Conservation (phyloP, 2,888 invertebrate genomes). For the Poecilus cupreus region DNA sequence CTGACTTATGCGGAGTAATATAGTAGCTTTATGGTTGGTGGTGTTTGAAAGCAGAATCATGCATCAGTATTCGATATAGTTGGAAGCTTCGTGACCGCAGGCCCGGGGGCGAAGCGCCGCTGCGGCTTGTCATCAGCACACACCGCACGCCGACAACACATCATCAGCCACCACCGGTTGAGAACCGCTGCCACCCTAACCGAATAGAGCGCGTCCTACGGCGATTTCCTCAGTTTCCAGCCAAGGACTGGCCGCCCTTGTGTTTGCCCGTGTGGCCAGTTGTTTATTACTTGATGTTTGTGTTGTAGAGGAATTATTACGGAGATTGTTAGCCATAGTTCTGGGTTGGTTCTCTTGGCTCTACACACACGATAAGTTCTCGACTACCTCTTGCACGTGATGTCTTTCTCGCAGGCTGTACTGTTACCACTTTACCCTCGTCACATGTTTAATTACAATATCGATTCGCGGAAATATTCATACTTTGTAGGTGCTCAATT, state of each 20-base stretch:
- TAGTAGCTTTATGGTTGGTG: not conserved
- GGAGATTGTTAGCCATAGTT: constrained; percentile 28
- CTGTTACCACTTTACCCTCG: not conserved
- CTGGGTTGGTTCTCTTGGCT: not conserved
- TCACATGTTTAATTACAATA: not conserved
- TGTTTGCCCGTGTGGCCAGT: constrained; percentile 47
- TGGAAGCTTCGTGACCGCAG: constrained; percentile 5
- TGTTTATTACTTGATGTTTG: constrained; percentile 56
- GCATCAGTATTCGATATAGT: not conserved
- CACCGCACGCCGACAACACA: constrained; percentile 1
- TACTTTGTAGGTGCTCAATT: not conserved
- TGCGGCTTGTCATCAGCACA: constrained; percentile 29
- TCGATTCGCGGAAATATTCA: not conserved
- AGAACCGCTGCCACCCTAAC: not conserved
- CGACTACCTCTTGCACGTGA: not conserved
- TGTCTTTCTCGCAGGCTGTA: not conserved
- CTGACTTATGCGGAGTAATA: too few species aligned
- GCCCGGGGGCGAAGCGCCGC: not conserved
- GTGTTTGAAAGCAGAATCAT: not conserved
- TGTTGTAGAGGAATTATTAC: constrained; percentile 43
- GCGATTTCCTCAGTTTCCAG: constrained; percentile 12
- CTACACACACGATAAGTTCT: not conserved
- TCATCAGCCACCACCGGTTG: not conserved
- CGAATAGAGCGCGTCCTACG: constrained; percentile 16
- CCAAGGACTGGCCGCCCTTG: constrained; percentile 32